phyloP scores from a whole-genome alignment of 2,797 vertebrate species.

The Orientallactaga sibirica region DNA sequence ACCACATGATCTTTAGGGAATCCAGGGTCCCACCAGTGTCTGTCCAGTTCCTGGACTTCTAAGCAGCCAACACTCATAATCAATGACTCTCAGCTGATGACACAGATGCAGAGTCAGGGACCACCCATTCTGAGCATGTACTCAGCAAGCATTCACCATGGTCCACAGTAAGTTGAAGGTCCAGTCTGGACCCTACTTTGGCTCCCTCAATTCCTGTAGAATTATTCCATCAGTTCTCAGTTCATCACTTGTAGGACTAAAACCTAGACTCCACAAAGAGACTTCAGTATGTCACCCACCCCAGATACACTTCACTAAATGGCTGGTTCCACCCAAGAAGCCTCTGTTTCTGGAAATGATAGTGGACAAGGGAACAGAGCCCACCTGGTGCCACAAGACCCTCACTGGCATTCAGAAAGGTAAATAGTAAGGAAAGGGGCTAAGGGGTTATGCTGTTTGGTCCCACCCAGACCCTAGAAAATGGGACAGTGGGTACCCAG shows the following conservation, averaged over 20 bases:
- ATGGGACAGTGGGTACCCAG: background rate
- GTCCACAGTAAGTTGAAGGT: background rate
- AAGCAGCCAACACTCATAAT: no score
- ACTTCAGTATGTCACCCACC: background rate
- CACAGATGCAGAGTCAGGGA: no score
- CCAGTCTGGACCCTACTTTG: background rate
- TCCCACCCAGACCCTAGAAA: background rate
- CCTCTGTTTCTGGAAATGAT: background rate
- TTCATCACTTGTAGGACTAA: background rate
- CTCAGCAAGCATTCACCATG: rapidly evolving
- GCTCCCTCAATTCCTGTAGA: background rate
- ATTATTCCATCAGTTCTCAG: no score
- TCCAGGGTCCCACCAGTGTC: background rate
- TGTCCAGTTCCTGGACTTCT: background rate
- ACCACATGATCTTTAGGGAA: no score
- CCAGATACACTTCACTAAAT: background rate
- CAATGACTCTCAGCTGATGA: no score
- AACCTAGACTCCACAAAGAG: background rate
- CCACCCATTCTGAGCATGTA: rapidly evolving
- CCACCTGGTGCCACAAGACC: background rate
- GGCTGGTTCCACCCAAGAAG: background rate
- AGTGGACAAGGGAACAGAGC: background rate
- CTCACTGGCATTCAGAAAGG: background rate
- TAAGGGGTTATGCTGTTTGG: background rate
- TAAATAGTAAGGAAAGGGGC: no score